Conservation (phyloP, 2,797 vertebrate genomes). For the Onychomys leucogaster region DNA sequence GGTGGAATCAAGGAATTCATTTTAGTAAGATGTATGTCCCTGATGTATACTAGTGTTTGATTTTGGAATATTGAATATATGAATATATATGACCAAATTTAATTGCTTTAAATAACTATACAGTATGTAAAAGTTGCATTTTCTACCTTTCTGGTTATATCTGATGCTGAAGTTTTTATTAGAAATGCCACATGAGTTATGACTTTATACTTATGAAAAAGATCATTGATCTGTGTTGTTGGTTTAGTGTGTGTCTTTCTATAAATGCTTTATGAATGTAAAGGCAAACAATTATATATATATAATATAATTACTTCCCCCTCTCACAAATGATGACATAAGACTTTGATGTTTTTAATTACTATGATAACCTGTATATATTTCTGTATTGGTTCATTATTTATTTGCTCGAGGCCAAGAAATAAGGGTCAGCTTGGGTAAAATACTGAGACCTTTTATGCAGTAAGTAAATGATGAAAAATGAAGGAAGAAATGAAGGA, state of each 20-base stretch:
- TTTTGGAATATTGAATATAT: neutral
- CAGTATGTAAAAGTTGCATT: neutral
- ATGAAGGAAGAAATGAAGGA: neutral
- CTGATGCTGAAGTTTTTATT: slow-evolving; percentile 29
- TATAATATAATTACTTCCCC: neutral
- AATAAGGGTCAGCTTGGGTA: neutral
- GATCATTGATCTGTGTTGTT: slow-evolving; percentile 22
- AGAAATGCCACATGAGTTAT: neutral
- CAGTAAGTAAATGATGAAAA: neutral
- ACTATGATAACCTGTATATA: neutral
- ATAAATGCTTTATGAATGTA: slow-evolving; percentile 26
- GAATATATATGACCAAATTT: neutral
- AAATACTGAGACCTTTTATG: neutral
- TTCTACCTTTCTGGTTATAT: slow-evolving; percentile 16
- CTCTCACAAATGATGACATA: neutral
- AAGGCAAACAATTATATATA: neutral
- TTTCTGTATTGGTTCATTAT: neutral
- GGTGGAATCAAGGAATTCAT: neutral
- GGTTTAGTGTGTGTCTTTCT: slow-evolving; percentile 4
- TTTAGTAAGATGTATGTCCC: neutral
- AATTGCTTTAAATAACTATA: slow-evolving; percentile 18
- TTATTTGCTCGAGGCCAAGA: neutral
- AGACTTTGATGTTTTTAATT: neutral
- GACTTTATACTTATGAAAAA: slow-evolving; percentile 29
- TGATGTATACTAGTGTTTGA: neutral